phyloP scores from a whole-genome alignment of 2,113 vertebrate species.

The Opisthocomus hoazin region DNA sequence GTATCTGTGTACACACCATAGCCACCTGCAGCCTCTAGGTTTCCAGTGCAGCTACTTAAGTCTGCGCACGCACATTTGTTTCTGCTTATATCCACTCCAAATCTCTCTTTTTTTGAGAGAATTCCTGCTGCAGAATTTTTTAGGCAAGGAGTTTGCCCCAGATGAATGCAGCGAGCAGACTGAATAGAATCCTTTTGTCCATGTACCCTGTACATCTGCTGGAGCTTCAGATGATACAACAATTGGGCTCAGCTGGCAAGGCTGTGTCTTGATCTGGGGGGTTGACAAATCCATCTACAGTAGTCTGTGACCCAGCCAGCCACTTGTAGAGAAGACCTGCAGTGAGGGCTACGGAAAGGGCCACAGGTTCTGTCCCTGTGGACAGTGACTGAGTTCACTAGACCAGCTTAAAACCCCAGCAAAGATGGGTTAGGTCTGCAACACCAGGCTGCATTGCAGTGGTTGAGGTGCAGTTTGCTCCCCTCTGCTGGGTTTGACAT shows the following conservation, averaged over 20 bases:
- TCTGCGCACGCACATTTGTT: background rate
- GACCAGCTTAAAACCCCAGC: background rate
- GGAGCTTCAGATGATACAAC: background rate
- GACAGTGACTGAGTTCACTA: background rate
- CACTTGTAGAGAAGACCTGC: background rate
- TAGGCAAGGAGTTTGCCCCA: background rate
- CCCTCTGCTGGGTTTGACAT: background rate
- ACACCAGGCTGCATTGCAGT: background rate
- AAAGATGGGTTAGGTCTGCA: background rate
- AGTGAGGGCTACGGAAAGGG: background rate
- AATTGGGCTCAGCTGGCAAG: background rate
- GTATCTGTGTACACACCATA: background rate
- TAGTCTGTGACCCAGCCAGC: background rate
- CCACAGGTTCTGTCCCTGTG: background rate
- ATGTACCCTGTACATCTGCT: background rate
- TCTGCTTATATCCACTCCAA: background rate
- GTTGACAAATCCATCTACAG: background rate
- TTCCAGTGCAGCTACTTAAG: background rate
- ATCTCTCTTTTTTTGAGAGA: background rate
- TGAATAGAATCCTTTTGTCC: background rate
- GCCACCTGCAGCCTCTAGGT: background rate
- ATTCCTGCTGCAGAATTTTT: background rate
- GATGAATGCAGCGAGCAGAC: background rate
- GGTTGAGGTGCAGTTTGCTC: background rate
- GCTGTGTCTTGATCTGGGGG: background rate